Conservation (phyloP, 2,797 vertebrate genomes). For the Loris lydekkerianus region DNA sequence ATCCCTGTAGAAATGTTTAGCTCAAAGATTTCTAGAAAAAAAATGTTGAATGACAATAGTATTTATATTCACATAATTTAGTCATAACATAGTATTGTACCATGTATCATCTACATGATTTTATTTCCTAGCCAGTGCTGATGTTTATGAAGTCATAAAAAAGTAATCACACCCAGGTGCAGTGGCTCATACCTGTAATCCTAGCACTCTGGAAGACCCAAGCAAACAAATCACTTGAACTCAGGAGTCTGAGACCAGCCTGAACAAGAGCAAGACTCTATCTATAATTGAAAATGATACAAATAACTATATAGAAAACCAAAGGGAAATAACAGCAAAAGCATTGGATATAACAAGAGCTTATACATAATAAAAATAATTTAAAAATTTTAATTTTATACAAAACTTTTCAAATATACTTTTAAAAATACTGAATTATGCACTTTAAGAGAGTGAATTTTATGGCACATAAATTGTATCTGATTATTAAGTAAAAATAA, state of each 20-base stretch:
- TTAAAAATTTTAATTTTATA: background rate
- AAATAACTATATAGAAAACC: constrained; percentile 23
- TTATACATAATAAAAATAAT: constrained; percentile 14
- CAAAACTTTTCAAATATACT: constrained; percentile 1
- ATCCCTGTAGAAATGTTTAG: background rate
- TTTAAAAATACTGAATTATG: background rate
- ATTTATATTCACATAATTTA: constrained; percentile 24
- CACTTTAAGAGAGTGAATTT: constrained; percentile 35
- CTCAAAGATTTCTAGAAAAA: constrained; percentile 6
- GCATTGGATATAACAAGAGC: background rate
- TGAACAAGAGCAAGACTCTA: background rate
- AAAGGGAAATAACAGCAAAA: constrained; percentile 40
- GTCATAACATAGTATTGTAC: background rate
- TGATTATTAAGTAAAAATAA: constrained; percentile 24
- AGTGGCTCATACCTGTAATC: background rate
- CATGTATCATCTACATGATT: background rate
- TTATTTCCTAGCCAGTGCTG: background rate
- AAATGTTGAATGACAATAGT: background rate
- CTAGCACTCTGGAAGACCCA: background rate
- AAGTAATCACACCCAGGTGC: background rate
- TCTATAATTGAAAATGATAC: constrained; percentile 3
- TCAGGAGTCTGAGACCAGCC: background rate
- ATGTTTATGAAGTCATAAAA: constrained; percentile 23
- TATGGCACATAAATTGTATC: background rate
- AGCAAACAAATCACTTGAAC: background rate